These are phyloP conservation scores for Limnephilus marmoratus DNA, from an alignment of 2,888 invertebrate species.

Conservation along the genomic window DNA sequence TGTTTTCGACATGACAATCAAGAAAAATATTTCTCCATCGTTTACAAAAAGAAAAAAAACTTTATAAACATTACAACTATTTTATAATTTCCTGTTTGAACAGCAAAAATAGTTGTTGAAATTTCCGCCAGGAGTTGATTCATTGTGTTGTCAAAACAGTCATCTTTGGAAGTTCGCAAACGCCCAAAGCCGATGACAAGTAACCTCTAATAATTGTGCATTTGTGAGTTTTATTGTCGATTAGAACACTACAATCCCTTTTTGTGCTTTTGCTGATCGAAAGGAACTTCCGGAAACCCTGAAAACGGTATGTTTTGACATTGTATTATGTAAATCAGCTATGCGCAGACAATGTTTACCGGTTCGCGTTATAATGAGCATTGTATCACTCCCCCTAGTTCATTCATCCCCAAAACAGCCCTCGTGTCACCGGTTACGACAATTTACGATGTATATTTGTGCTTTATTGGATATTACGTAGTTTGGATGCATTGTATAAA, in stretches of 20 bases:
- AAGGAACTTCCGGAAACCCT: neutral
- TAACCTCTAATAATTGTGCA: constrained; percentile 59
- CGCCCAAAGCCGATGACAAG: constrained; percentile 61
- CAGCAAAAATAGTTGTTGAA: constrained; percentile 6
- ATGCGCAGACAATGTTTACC: constrained; percentile 56
- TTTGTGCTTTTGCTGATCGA: constrained; percentile 5
- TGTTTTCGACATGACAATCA: no score
- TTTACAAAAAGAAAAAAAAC: no score
- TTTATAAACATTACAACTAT: no score
- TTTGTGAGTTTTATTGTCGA: constrained; percentile 31
- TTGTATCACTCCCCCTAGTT: constrained; percentile 53
- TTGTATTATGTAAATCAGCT: constrained; percentile 12
- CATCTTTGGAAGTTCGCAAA: constrained; percentile 54
- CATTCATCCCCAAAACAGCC: constrained; percentile 59
- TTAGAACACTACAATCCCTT: neutral
- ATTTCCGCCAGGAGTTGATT: constrained; percentile 22
- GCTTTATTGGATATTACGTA: constrained; percentile 42
- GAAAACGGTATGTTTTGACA: constrained; percentile 34
- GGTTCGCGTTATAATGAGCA: constrained; percentile 49
- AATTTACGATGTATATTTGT: neutral
- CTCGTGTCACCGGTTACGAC: constrained; percentile 30
- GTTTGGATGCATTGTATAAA: constrained; percentile 48
- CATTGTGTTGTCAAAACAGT: constrained; percentile 59
- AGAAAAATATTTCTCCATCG: no score
- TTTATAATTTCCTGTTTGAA: no score